Conservation (phyloP, 2,797 vertebrate species). For the Emys orbicularis region DNA sequence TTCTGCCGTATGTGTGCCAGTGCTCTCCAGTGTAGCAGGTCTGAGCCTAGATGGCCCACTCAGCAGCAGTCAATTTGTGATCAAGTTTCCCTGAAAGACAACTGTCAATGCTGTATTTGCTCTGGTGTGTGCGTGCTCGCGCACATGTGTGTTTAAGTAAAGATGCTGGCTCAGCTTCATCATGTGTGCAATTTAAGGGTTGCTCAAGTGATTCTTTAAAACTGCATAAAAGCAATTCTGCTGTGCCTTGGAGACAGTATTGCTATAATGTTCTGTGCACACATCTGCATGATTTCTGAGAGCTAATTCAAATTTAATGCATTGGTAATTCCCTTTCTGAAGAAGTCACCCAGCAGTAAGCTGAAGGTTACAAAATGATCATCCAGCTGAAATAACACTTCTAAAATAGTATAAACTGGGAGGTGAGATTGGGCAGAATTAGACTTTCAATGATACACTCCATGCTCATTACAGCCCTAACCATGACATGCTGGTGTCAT, state of each 20-base stretch:
- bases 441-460: conserved; percentile 68
- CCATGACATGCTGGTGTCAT: conserved; percentile 41
- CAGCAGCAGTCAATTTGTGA: conserved; percentile 66
- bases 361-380: conserved; percentile 82
- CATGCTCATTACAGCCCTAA: conserved; percentile 54
- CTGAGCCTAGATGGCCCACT: conserved; percentile 74
- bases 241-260: conserved; percentile 79
- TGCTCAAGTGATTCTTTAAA: conserved; percentile 84
- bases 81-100: conserved; percentile 76
- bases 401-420: conserved; percentile 71
- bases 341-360: conserved; percentile 81
- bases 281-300: conserved; percentile 85
- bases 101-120: conserved; percentile 68
- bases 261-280: conserved; percentile 81
- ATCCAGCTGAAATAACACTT: conserved; percentile 80
- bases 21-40: conserved; percentile 55
- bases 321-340: conserved; percentile 82
- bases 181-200: conserved; percentile 80
- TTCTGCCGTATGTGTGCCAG: conserved; percentile 76
- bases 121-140: background rate
- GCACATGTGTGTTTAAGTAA: conserved; percentile 38
- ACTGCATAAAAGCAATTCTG: conserved; percentile 83
- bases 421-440: conserved; percentile 70
- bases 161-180: conserved; percentile 84
- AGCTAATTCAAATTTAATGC: conserved; percentile 87